phyloP scores from a whole-genome alignment of 53 echinoderm and acorn worm species.

The Holothuria leucospilota region DNA sequence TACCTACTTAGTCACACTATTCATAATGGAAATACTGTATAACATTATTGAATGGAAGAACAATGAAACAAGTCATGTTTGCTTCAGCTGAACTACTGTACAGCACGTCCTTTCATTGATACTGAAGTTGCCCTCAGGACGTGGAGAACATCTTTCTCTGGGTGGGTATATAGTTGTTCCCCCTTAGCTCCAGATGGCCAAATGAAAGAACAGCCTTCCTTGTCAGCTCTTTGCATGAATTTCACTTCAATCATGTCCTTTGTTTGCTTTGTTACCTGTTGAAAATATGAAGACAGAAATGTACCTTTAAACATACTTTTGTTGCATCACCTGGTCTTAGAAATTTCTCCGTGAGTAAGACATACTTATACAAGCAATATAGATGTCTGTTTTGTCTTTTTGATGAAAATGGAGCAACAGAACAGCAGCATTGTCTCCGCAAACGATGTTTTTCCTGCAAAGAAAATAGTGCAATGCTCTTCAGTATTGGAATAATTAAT shows the following conservation, averaged over 20 bases:
- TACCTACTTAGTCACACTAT: too few relatives aligned
- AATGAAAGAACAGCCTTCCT: too few relatives aligned
- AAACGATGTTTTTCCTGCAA: not conserved
- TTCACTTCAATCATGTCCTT: not conserved
- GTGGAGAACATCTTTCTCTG: constrained; percentile 14
- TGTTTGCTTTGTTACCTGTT: not conserved
- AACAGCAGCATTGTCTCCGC: not conserved
- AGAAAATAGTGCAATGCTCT: not conserved
- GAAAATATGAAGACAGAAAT: too few relatives aligned
- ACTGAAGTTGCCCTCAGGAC: constrained; percentile 15
- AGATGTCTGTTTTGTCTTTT: not conserved
- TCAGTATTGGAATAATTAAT: too few relatives aligned
- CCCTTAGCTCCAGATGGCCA: constrained; percentile 5
- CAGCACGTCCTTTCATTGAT: constrained; percentile 18
- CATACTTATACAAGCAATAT: not conserved
- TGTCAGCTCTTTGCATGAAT: not conserved
- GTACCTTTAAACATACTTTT: not conserved
- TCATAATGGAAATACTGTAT: too few relatives aligned
- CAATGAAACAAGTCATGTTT: too few relatives aligned
- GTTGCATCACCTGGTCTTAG: too few relatives aligned
- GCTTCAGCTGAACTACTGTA: too few relatives aligned
- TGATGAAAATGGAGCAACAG: not conserved
- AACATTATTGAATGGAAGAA: too few relatives aligned
- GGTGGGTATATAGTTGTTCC: not conserved
- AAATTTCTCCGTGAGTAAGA: too few relatives aligned